phyloP scores from a whole-genome alignment of 92 coral and sea anemone species.

The Metridium senile region DNA sequence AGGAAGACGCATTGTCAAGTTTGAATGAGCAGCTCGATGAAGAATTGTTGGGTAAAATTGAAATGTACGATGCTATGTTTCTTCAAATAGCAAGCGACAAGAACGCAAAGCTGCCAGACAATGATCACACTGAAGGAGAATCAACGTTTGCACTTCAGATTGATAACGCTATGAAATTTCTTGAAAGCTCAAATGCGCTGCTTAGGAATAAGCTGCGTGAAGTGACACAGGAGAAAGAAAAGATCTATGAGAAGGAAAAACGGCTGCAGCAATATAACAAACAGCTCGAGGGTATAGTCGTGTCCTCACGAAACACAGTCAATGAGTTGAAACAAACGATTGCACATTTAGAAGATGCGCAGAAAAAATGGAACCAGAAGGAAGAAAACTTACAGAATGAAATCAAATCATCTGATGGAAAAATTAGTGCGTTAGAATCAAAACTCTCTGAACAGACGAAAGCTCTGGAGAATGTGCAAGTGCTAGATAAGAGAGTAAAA shows the following conservation, averaged over 20 bases:
- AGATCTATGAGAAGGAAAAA: not conserved
- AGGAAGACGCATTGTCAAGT: not conserved
- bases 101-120: not conserved
- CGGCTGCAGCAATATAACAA: not conserved
- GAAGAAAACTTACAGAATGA: not conserved
- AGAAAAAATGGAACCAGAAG: not conserved
- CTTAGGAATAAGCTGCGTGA: not conserved
- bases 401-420: not conserved
- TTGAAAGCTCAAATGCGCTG: not conserved
- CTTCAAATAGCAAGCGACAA: not conserved
- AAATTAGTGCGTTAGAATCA: not conserved
- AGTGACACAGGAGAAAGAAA: not conserved
- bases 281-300: not conserved
- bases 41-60: not conserved
- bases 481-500: not conserved
- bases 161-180: not conserved
- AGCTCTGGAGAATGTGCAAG: not conserved
- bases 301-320: not conserved
- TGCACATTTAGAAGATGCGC: not conserved
- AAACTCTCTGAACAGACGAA: not conserved
- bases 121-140: not conserved
- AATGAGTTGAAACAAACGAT: not conserved
- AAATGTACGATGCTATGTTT: not conserved
- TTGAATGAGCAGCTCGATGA: not conserved
- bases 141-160: not conserved